Conservation (phyloP, 2,797 vertebrate species). For the Masticophis lateralis region DNA sequence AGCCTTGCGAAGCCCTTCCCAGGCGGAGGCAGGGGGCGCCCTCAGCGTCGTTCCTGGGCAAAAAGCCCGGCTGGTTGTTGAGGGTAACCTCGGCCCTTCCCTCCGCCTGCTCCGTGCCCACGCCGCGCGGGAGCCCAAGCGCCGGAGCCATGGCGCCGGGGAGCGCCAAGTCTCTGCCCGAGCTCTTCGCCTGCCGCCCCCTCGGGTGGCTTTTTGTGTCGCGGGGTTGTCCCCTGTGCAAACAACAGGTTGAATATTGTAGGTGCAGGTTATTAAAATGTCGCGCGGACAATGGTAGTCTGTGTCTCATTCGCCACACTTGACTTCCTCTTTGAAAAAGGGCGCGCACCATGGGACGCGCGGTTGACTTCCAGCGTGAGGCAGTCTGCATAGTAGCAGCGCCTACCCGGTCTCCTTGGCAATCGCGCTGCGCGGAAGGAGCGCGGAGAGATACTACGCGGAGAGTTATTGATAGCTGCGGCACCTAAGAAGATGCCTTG, state of each 20-base stretch:
- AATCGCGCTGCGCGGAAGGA: conserved; percentile 69
- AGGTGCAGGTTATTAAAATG: conserved; percentile 98
- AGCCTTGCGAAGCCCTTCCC: neutral
- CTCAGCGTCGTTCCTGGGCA: neutral
- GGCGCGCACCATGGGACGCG: conserved; percentile 81
- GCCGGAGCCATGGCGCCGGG: conserved; percentile 77
- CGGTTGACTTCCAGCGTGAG: conserved; percentile 85
- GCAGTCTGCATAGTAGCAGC: conserved; percentile 93
- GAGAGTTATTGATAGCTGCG: neutral
- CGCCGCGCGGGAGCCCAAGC: conserved; percentile 43
- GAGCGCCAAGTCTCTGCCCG: conserved; percentile 52
- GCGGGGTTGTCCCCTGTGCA: conserved; percentile 87
- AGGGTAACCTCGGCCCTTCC: neutral
- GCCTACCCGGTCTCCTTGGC: conserved; percentile 86
- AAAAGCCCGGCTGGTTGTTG: neutral
- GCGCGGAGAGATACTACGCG: neutral
- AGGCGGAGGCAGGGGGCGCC: neutral
- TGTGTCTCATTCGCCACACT: conserved; percentile 99
- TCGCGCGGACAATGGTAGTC: conserved; percentile 92
- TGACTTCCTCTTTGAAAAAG: conserved; percentile 83
- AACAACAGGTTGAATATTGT: conserved; percentile 99
- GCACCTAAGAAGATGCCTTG: neutral
- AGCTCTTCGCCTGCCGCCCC: conserved; percentile 68
- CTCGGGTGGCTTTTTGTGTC: conserved; percentile 74
- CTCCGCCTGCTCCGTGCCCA: conserved; percentile 34